Conservation (phyloP, 2,797 vertebrate species). For the Coreius guichenoti region DNA sequence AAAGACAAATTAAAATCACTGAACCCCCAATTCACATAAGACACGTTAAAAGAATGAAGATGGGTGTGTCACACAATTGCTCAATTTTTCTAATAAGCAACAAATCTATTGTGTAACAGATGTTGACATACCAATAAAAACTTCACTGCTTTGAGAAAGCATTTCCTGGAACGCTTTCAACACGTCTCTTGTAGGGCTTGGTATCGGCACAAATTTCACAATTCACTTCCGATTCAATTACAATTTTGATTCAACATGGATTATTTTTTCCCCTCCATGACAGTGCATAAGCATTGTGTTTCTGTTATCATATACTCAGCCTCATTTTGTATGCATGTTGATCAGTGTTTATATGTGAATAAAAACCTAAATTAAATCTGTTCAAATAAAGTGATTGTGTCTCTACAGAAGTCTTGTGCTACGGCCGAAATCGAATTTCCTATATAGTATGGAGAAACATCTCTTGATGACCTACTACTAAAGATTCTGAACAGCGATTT, state of each 20-base stretch:
- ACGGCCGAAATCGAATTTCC: too few species aligned
- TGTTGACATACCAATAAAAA: constrained; percentile 43
- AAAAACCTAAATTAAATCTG: too few species aligned
- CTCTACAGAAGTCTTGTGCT: too few species aligned
- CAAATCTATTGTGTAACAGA: constrained; percentile 29
- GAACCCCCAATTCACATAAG: background rate
- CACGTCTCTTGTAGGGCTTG: constrained; percentile 1
- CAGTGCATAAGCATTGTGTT: background rate
- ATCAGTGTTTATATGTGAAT: too few species aligned
- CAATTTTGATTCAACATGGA: too few species aligned
- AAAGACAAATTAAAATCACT: background rate
- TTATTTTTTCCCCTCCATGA: background rate
- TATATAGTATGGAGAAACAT: too few species aligned
- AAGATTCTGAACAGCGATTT: background rate
- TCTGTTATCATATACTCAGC: background rate
- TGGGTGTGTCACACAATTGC: constrained; percentile 16
- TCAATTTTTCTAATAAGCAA: constrained; percentile 35
- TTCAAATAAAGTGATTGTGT: too few species aligned
- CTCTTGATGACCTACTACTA: background rate
- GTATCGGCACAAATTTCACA: background rate
- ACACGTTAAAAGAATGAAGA: background rate
- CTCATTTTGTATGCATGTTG: too few species aligned
- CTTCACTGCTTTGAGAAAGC: constrained; percentile 31
- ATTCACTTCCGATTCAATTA: background rate
- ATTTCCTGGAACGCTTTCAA: constrained; percentile 44